phyloP scores from a whole-genome alignment of 2,113 vertebrate genomes.

The Naja naja region DNA sequence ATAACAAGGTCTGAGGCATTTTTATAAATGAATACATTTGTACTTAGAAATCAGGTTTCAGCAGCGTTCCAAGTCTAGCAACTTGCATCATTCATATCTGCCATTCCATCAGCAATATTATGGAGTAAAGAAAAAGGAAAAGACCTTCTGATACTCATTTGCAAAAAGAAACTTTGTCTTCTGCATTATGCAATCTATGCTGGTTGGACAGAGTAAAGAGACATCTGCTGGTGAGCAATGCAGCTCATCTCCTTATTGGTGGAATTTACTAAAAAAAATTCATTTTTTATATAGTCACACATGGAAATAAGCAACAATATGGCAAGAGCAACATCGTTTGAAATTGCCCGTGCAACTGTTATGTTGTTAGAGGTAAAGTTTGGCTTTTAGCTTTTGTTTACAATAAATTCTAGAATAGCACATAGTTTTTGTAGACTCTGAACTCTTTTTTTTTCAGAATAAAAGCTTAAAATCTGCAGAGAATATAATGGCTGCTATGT shows the following conservation, averaged over 20 bases:
- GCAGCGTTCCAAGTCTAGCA: background rate
- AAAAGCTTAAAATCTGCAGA: background rate
- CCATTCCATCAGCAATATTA: background rate
- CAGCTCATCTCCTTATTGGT: background rate
- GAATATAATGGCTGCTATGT: background rate
- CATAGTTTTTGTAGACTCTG: background rate
- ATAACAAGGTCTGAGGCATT: background rate
- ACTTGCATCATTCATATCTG: background rate
- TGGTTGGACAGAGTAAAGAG: slow-evolving; percentile 61
- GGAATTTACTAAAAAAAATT: background rate
- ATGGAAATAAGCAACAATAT: background rate
- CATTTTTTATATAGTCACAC: background rate
- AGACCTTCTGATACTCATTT: background rate
- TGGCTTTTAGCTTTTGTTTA: background rate
- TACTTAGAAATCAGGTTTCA: background rate
- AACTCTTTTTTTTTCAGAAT: background rate
- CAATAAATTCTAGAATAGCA: background rate
- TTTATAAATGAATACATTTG: background rate
- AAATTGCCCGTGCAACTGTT: background rate
- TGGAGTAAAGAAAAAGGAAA: background rate
- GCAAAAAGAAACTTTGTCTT: background rate
- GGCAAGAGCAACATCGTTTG: background rate
- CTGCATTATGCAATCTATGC: slow-evolving; percentile 25
- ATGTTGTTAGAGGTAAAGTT: background rate
- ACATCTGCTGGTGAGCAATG: slow-evolving; percentile 57